Conservation (phyloP, 2,113 vertebrate species). For the Ptilonorhynchus violaceus region DNA sequence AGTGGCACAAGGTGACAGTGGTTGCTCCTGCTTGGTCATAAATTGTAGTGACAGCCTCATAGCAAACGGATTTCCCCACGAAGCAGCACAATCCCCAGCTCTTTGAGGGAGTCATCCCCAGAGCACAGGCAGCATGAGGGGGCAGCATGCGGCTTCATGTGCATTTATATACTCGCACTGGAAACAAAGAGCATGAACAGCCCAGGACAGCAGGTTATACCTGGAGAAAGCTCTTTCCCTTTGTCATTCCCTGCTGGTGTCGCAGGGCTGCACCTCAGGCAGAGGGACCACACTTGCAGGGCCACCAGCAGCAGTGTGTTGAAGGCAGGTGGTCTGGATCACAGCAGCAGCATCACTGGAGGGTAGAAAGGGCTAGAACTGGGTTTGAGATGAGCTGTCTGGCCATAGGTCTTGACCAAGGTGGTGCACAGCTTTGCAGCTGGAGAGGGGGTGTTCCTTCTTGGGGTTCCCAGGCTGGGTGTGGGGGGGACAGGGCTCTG, state of each 20-base stretch:
- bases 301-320: neutral
- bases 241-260: neutral
- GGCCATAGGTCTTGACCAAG: neutral
- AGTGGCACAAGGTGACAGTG: neutral
- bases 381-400: neutral
- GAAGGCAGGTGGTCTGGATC: neutral
- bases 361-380: neutral
- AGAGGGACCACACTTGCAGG: neutral
- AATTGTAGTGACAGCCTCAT: neutral
- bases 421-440: neutral
- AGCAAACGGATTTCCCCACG: neutral
- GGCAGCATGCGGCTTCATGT: neutral
- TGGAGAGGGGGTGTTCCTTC: neutral
- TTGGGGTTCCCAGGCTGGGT: neutral
- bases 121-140: neutral
- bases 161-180: neutral
- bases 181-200: neutral
- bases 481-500: neutral
- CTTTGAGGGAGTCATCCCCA: neutral
- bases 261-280: neutral
- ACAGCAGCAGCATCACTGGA: neutral
- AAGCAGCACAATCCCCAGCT: neutral
- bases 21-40: constrained; percentile 6
- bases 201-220: neutral
- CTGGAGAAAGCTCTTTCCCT: neutral